A percentile compares a stretch with the other conserved stretches of the same genome.
Evolutionary conservation across 2,888 invertebrate species (phyloP).

Genomic region (Cataglyphis livida): DNA sequence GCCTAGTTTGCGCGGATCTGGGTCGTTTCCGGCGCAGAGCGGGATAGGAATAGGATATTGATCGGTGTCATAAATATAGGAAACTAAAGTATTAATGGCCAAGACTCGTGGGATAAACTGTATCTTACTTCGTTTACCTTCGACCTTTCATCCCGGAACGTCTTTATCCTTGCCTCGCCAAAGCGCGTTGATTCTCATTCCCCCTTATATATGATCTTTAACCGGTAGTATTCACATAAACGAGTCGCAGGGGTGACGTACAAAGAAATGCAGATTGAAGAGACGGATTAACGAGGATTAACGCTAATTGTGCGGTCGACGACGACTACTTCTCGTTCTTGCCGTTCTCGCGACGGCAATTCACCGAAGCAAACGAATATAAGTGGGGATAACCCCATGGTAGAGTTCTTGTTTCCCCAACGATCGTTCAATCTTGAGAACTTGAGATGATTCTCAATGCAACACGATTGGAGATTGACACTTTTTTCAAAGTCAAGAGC

Average conservation of each 20-base stretch:
- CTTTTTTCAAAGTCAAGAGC: conserved; percentile 80
- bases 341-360: conserved; percentile 25
- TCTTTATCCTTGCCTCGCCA: conserved; percentile 5
- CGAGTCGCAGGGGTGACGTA: conserved; percentile 60
- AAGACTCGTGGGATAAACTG: conserved; percentile 42
- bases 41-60: conserved; percentile 48
- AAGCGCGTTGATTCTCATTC: conserved; percentile 21
- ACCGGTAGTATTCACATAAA: conserved; percentile 34
- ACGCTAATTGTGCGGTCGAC: conserved; percentile 81
- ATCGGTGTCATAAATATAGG: conserved; percentile 41
- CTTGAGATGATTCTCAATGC: conserved; percentile 28
- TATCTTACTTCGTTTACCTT: conserved; percentile 13
- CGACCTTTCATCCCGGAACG: conserved; percentile 21
- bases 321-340: conserved; percentile 23
- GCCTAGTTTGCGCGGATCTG: conserved; percentile 31
- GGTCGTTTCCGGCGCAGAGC: conserved; percentile 43
- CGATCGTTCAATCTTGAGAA: conserved; percentile 22
- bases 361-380: conserved; percentile 19
- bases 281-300: conserved; percentile 82
- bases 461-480: conserved; percentile 62
- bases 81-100: conserved; percentile 51
- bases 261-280: conserved; percentile 82
- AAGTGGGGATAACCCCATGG: conserved; percentile 7
- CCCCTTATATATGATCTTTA: background rate
- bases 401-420: conserved; percentile 8